Percentiles rank a stretch among this genome's conserved stretches.
Conservation (phyloP, 2,113 vertebrate genomes). For the Erythrolamprus reginae region DNA sequence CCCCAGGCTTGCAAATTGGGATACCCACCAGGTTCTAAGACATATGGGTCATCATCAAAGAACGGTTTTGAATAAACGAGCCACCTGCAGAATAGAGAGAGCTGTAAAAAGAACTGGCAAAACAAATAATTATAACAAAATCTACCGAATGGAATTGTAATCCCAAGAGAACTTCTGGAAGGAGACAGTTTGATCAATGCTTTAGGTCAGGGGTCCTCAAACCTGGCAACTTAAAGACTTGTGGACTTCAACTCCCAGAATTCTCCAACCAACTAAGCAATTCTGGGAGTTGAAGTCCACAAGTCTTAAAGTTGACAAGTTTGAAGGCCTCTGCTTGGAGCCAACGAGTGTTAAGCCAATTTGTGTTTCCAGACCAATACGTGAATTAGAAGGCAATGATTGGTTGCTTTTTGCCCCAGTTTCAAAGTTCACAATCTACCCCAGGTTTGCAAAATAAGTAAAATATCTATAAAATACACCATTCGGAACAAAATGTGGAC, state of each 20-base stretch:
- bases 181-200: neutral
- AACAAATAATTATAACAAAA: neutral
- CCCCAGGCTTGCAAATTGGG: conserved; percentile 82
- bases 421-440: neutral
- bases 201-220: neutral
- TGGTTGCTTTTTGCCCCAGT: neutral
- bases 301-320: no score
- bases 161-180: neutral
- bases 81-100: conserved; percentile 74
- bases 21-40: conserved; percentile 89
- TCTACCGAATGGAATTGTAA: neutral
- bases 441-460: neutral
- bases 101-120: neutral
- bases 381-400: neutral
- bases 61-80: conserved; percentile 85
- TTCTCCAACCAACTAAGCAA: no score
- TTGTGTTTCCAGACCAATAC: neutral
- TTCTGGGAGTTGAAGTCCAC: no score
- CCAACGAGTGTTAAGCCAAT: neutral
- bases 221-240: no score
- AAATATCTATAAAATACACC: neutral
- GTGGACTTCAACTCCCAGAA: no score
- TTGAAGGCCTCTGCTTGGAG: no score
- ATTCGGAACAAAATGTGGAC: neutral
- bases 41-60: conserved; percentile 80